Evolutionary conservation across 1,140 invertebrate genomes (phyloP), one percentile per base, ranked within the genome.

Genomic region (Asobara japonica): DNA sequence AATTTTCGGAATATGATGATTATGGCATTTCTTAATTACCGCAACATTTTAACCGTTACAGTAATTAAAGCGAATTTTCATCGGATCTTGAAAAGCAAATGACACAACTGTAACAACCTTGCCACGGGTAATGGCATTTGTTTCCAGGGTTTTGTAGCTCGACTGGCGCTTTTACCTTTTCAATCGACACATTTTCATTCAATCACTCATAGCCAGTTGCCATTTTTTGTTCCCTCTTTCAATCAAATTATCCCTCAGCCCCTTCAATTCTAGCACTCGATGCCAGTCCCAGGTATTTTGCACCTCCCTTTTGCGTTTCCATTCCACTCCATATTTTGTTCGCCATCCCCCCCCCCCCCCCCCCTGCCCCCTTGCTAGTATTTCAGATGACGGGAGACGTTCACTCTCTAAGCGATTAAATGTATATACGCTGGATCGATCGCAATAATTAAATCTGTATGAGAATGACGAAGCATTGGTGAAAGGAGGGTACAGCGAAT

Each of bases 371-470:
- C n/a, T n/a, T n/a, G 8, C 11, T 22, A 22, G 22, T 56, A 56
- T 56, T 56, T 56, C 22, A 56, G 51, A 56, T 62, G 60, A 62
- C 60, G 29, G 25, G 25, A 29, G 25, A 30, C 30, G 60, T 48
- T 72, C 77, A 79, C 77, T 84, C 83, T 82, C 80, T 80, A 82
- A 68, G 61, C 82, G 82, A 83, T 85, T 84, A 83, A 82, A 79
- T 75, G 80, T 75, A 76, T 81, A 79, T 70, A 64, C 77, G 29
- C 22, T 38, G 48, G 76, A 82, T 84, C 81, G 83, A 83, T 83
- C 74, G 74, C 56, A 78, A 85, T 85, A 85, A 85, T 84, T 83
- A 85, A 85, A 86, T 81, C 75, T 75, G 77, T 78, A 76, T 71
- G 29, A 10, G 51, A 30, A 62, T 30, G 27, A 31, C 60, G 68